Evolutionary conservation across 1,140 invertebrate species (phyloP).

Genomic region (Euura saliciscinereae): DNA sequence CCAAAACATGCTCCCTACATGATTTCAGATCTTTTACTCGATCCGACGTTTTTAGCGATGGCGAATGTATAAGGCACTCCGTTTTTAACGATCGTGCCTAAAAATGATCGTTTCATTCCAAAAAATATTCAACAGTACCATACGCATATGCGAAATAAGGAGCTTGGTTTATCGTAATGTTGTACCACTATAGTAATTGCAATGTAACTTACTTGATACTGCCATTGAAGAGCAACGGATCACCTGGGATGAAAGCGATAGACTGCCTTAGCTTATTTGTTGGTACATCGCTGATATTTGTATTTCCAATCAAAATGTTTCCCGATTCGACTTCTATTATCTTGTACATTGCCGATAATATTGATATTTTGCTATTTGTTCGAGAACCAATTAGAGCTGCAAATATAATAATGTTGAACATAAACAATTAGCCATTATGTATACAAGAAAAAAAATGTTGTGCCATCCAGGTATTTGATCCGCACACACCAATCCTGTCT

Average conservation of each 20-base stretch:
- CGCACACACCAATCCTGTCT: constrained; percentile 27
- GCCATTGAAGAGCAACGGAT: constrained; percentile 32
- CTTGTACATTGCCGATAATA: constrained; percentile 32
- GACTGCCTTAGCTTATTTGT: constrained; percentile 28
- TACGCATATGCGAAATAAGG: too few species aligned
- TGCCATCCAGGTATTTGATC: not conserved
- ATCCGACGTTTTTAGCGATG: too few species aligned
- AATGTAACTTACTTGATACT: constrained; percentile 22
- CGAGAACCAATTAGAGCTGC: constrained; percentile 17
- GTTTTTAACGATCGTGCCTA: too few species aligned
- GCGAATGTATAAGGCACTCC: too few species aligned
- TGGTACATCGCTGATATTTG: constrained; percentile 27
- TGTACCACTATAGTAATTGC: too few species aligned
- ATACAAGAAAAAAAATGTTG: not conserved
- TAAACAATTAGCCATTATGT: too few species aligned
- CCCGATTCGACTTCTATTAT: constrained; percentile 34
- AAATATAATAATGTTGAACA: constrained; percentile 10
- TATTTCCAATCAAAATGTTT: constrained; percentile 30
- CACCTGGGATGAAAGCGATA: constrained; percentile 30
- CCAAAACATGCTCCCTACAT: too few species aligned
- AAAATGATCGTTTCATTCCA: too few species aligned
- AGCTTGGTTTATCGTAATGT: too few species aligned
- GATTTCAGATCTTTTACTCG: too few species aligned
- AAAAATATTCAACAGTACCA: too few species aligned
- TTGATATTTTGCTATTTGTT: constrained; percentile 18